phyloP scores from a whole-genome alignment of 2,888 invertebrate species.

The Leucozona laternaria region DNA sequence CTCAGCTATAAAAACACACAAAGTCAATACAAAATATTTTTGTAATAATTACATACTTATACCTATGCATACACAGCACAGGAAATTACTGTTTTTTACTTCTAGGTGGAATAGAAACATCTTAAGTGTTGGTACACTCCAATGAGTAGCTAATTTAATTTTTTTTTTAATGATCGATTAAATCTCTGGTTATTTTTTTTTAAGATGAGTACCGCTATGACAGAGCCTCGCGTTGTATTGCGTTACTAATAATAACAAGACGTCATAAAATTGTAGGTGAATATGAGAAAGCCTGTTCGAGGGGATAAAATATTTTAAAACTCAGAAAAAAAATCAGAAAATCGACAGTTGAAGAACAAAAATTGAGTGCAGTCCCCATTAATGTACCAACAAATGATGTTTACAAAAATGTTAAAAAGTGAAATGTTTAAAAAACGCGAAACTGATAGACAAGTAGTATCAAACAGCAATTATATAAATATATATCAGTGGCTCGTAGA shows the following conservation, averaged over 20 bases:
- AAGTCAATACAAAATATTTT: slow-evolving; percentile 49
- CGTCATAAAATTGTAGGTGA: slow-evolving; percentile 46
- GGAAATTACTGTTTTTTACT: slow-evolving; percentile 49
- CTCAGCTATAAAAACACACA: slow-evolving; percentile 40
- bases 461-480: no score
- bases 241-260: slow-evolving; percentile 5
- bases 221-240: slow-evolving; percentile 25
- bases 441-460: no score
- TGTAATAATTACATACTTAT: slow-evolving; percentile 48
- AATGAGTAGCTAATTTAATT: slow-evolving; percentile 41
- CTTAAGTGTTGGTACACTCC: slow-evolving; percentile 10
- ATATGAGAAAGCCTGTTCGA: background rate
- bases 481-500: no score
- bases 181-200: slow-evolving; percentile 52
- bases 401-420: no score
- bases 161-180: slow-evolving; percentile 68
- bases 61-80: no score
- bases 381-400: no score
- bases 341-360: background rate
- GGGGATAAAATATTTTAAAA: background rate
- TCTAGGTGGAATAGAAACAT: background rate
- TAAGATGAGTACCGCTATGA: slow-evolving; percentile 51
- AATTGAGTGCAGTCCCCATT: background rate
- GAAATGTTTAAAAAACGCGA: no score
- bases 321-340: background rate